Conservation (phyloP, 2,888 invertebrate genomes). For the Apotomis turbidana region DNA sequence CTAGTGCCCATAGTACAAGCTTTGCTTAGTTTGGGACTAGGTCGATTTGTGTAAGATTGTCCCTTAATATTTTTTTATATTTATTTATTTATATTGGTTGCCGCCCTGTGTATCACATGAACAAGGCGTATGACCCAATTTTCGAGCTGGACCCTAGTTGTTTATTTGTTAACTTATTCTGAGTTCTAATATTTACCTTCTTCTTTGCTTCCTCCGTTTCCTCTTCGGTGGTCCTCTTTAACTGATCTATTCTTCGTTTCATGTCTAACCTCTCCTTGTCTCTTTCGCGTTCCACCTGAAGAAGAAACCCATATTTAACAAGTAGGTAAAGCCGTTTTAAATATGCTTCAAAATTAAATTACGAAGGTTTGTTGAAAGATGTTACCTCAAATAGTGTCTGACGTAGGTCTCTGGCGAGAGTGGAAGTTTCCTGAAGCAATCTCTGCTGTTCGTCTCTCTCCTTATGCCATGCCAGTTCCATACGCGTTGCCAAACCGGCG, state of each 20-base stretch:
- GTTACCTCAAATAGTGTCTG: constrained; percentile 92
- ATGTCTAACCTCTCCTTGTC: constrained; percentile 95
- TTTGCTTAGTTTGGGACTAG: too few relatives aligned
- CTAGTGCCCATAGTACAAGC: too few relatives aligned
- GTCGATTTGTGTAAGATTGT: too few relatives aligned
- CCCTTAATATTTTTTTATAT: too few relatives aligned
- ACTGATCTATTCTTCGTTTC: constrained; percentile 92
- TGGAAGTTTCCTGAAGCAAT: constrained; percentile 95
- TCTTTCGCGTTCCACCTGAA: constrained; percentile 92
- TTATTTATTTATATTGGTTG: too few relatives aligned
- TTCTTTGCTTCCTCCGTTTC: constrained; percentile 95
- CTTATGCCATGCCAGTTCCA: constrained; percentile 97
- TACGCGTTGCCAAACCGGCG: constrained; percentile 92
- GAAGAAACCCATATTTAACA: neutral
- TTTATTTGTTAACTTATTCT: neutral
- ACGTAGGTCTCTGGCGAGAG: constrained; percentile 92
- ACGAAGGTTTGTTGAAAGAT: neutral
- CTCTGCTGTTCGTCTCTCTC: constrained; percentile 96
- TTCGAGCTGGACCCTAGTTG: too few relatives aligned
- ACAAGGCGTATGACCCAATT: too few relatives aligned
- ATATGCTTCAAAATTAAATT: neutral
- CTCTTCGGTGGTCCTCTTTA: constrained; percentile 93
- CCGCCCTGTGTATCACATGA: too few relatives aligned
- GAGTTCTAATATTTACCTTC: constrained; percentile 81
- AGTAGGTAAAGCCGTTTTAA: too few relatives aligned